Base-by-base conservation (phyloP, 2,888 invertebrate species). In the Mesorhabditis belari region DNA sequence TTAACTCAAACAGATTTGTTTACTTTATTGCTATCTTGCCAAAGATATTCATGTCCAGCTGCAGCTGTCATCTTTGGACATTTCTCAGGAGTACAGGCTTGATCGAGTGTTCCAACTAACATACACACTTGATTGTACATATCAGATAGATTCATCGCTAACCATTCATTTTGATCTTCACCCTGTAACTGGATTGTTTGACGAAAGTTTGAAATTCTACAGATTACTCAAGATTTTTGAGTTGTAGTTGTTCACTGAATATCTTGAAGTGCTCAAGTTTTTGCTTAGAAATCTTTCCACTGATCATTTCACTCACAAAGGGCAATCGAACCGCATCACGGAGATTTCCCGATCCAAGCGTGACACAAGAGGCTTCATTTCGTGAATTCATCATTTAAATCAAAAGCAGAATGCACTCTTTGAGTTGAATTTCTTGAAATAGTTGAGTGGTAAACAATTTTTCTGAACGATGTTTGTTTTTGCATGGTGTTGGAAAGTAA, bases 91-190 rank as follows among this genome's bases (percentile, higher is more conserved):
- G 94, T 93, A 83, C 98, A 98, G 84, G 94, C 95, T 84, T 98
- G 98, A n/a, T 95, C 95, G 80, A 98, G 92, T 28, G 96, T 98
- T 57, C 98, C 98, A 81, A 96, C 98, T 69, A 98, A 85, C 96
- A 98, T 98, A 84, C 95, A 95, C 82, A 98, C 96, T 87, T 99
- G 98, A 19, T 66, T 66, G n/a, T 62, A 55, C 26, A 66, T 54
- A 49, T 66, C 66, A 35, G 62, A 62, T 19, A 66, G 96, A 83
- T 99, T 98, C 53, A 98, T 96, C 60, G 98, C 98, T 50, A 99
- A 92, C 98, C 98, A 98, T 86, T 99, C 98, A 81, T 98, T 96
- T 69, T 94, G 87, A 85, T 98, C 98, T 85, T 99, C 98, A 44
- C 98, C 96, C 83, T 95, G 44, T 1, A 59, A 93, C 96, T 73